Percentiles rank a stretch among this genome's conserved stretches.
Conservation (phyloP, 2,113 vertebrate genomes). For the Lathamus discolor region DNA sequence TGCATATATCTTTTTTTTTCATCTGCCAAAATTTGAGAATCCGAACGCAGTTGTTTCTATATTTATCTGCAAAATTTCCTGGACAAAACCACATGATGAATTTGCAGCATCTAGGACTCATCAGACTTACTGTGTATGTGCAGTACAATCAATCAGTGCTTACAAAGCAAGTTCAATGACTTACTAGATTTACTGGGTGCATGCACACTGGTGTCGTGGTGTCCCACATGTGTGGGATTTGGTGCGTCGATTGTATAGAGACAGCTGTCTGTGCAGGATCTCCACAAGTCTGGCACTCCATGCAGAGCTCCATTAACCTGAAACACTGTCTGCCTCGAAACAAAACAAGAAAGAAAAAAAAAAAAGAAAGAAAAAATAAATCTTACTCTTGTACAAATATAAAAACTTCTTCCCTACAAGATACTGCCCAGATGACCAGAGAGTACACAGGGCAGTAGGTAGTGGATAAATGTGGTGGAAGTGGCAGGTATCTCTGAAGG, state of each 20-base stretch:
- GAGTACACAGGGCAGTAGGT: neutral
- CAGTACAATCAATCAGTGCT: neutral
- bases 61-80: neutral
- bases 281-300: neutral
- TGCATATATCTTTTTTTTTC: neutral
- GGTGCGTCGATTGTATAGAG: neutral
- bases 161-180: neutral
- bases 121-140: rapidly evolving
- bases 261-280: neutral
- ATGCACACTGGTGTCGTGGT: neutral
- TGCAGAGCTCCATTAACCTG: neutral
- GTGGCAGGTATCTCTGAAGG: slow-evolving; percentile 12
- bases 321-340: neutral
- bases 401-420: neutral
- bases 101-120: neutral
- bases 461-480: neutral
- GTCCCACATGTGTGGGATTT: rapidly evolving
- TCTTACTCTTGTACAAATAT: neutral
- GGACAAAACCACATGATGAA: neutral
- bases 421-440: neutral
- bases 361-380: neutral
- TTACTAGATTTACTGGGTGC: neutral
- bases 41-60: neutral
- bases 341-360: neutral
- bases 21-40: neutral